phyloP scores from a whole-genome alignment of 1,140 invertebrate species.

The Drosophila azteca region DNA sequence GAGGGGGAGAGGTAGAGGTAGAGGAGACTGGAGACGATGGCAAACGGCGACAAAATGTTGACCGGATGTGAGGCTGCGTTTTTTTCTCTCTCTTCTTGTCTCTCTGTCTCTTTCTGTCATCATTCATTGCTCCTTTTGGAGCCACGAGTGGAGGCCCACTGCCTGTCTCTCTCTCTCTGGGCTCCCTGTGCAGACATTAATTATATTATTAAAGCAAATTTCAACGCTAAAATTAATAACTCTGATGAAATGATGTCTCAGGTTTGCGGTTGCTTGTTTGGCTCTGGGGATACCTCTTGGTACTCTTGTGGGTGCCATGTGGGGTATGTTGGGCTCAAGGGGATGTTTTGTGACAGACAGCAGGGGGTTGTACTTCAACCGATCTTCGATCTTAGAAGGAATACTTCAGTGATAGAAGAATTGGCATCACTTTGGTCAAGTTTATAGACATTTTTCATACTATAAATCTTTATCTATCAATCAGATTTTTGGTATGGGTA shows the following conservation, averaged over 20 bases:
- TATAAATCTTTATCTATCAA: too few species aligned
- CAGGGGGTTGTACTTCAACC: too few species aligned
- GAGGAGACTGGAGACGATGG: conserved; percentile 14
- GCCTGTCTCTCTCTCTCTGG: conserved; percentile 5
- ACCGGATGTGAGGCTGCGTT: conserved; percentile 80
- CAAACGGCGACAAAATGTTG: conserved; percentile 77
- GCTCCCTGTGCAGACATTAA: conserved; percentile 39
- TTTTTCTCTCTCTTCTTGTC: conserved; percentile 39
- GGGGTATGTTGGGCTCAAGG: too few species aligned
- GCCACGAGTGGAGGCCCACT: too few species aligned
- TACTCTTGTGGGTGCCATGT: background rate
- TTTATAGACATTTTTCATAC: too few species aligned
- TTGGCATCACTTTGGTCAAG: background rate
- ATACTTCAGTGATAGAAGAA: background rate
- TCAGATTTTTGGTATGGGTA: too few species aligned
- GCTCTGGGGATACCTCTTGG: background rate
- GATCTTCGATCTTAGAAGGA: too few species aligned
- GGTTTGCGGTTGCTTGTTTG: background rate
- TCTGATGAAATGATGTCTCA: conserved; percentile 54
- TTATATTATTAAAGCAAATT: conserved; percentile 81
- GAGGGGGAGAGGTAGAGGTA: too few species aligned
- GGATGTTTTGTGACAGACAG: background rate
- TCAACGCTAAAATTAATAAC: conserved; percentile 67
- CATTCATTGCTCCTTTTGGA: too few species aligned
- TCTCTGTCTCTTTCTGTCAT: conserved; percentile 26